Base-by-base conservation (phyloP, 2,888 invertebrate species). In the Leptinotarsa rubiginosa region DNA sequence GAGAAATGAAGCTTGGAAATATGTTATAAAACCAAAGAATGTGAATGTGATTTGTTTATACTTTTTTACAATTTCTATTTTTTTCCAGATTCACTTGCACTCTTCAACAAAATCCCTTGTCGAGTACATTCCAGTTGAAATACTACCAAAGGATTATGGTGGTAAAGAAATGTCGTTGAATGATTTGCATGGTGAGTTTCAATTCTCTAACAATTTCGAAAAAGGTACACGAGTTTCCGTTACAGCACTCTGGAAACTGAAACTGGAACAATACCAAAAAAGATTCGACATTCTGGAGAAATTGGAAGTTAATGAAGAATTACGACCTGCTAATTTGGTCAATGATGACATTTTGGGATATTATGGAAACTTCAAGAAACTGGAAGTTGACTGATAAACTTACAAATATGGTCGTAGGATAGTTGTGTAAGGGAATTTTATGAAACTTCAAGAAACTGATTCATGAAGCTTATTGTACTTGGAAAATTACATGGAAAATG, bases 101-200 rank as follows among this genome's bases (percentile, higher is more conserved):
- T 74, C 67, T 31, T 64, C 69, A 16, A 12, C 47, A 4, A 72
- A 76, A 18, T 70, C 72, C 18, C 62, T 82, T 18, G 64, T 65
- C 18, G 70, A 80, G 22, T 64, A 73, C 20, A 67, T 81, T 65
- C 69, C 81, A 31, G 74, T 69, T 50, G 76, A 77, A 12, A 56
- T 78, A 18, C 59, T 82, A 22, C 81, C 82, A 3, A 77, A 75
- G 64, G 81, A 83, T 41, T 82, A 81, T 59, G 82, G 81, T 22
- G 82, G 82, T 1, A 69, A 78, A 13, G 81, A 80, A 66, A 80
- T 65, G 25, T 76, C 92, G 18, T 89, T 91, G 84, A 90, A 90
- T 66, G 91, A 91, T 79, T 90, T 92, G 1, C 90, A 90, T 65
- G 90, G 91, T 91, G 79, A 76, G 73, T 52, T 69, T n/a, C 5